Base-by-base conservation (phyloP, 2,888 invertebrate species). In the Stictocephala bisonia region DNA sequence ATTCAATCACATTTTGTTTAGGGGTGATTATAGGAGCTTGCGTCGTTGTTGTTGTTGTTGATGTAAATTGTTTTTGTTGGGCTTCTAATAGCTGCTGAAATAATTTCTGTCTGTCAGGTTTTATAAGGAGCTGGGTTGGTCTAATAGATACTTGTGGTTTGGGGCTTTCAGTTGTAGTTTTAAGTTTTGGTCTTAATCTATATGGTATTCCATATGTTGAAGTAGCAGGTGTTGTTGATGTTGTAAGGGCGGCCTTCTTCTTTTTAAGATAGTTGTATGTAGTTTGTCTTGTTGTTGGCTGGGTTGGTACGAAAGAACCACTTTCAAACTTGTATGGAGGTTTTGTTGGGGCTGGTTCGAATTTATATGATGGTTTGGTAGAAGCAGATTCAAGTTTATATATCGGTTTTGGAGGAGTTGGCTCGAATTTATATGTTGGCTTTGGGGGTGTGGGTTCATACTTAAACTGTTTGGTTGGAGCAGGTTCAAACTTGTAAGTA, bases 11-110 rank as follows among this genome's bases (percentile, higher is more conserved):
- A 44, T 64, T 64, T 26, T 64, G 64, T 1, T 58, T 13, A 3
- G 75, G 73, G 3, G 70, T 68, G 1, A 71, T 44, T n/a, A 60
- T 74, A 6, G 70, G 22, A 0, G 51, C 22, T 9, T 29, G 93
- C 27, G 92, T 86, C 79, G 76, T 75, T 18, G 71, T 50, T 56
- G 67, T 73, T 31, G 68, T 74, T 7, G 74, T 15, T 9, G 75
- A 40, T 9, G 71, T 71, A n/a, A n/a, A n/a, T 51, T 31, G 71
- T n/a, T 44, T 71, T 51, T 75, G 75, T 40, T 76, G 77, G 1
- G 74, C 76, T 24, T 74, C 73, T 3, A 77, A 58, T 1, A 78
- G 44, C 41, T 79, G 78, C 41, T 79, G 78, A 50, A 77, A 78
- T 48, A 78, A 66, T 22, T 77, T 78, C 58, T 79, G 78, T 18